Evolutionary conservation across 1,140 invertebrate species (phyloP).

Genomic region (Brachionus koreanus): DNA sequence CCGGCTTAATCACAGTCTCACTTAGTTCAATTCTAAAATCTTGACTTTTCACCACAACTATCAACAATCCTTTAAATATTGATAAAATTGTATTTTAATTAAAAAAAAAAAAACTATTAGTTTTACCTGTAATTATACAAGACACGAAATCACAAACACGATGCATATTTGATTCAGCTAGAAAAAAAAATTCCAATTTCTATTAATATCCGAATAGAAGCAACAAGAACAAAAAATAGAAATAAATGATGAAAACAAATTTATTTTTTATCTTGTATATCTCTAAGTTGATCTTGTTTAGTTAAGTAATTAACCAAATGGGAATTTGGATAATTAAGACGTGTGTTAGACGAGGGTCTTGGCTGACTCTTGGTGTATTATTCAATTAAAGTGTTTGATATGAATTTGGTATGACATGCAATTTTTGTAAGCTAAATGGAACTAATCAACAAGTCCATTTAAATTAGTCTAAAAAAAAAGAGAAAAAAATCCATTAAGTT

Average conservation of each 20-base stretch:
- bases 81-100: not conserved
- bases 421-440: not conserved
- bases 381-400: slow-evolving; percentile 26
- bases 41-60: not conserved
- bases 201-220: not conserved
- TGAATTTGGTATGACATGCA: slow-evolving; percentile 30
- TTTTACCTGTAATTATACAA: not conserved
- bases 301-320: slow-evolving; percentile 40
- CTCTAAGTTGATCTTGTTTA: slow-evolving; percentile 13
- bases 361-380: not conserved
- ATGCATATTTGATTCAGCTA: not conserved
- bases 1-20: not conserved
- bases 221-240: not conserved
- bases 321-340: not conserved
- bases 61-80: not conserved
- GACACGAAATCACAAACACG: not conserved
- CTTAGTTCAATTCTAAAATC: not conserved
- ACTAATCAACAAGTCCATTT: not conserved
- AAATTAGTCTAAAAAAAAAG: slow-evolving; percentile 4
- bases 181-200: not conserved
- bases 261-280: not conserved
- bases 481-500: not conserved
- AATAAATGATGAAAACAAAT: not conserved
- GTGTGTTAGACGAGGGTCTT: not conserved
- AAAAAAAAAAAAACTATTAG: not conserved